Base-by-base conservation (phyloP, 2,797 vertebrate species). In the Fratercula arctica region DNA sequence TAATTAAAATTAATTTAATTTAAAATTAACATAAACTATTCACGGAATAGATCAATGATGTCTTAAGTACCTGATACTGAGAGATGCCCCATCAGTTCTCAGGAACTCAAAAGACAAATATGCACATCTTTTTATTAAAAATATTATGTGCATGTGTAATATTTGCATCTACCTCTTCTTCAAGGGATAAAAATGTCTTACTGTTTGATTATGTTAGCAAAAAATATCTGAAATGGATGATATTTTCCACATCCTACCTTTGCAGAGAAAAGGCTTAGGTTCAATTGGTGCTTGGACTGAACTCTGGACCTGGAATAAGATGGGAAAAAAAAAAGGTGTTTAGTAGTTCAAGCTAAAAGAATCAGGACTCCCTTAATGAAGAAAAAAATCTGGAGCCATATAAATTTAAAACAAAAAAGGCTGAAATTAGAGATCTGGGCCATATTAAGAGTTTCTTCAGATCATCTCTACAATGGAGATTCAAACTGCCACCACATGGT, bases 401-500 rank as follows among this genome's bases (percentile, higher is more conserved):
- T 24, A 16, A 69, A 82, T 63, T 10, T 19, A 15, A 13, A 46
- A 20, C 37, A 74, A 70, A 67, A 56, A 46, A 1, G 3, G 9
- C 21, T 76, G 56, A 91, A 94, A 95, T 75, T 72, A 56, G 54
- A 92, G 90, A 85, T 69, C 86, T 89, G 37, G 53, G 18, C 50
- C 85, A 35, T 66, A 69, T 25, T 61, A 57, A 87, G 72, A 72
- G 45, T 50, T 93, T 83, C 43, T 80, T 51, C 61, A 90, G 48
- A 89, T 92, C 8, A 64, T 76, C 80, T 93, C 72, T 87, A 93
- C 86, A 92, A 77, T 66, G 68, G 72, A 77, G 70, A 82, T 59
- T 91, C 80, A 81, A 96, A 91, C 39, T 92, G 63, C 73, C 28
- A 82, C 78, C 84, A 94, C 90, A 94, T 76, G 81, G 84, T 89